A percentile compares a stretch with the other conserved stretches of the same genome.
Evolutionary conservation across 2,113 vertebrate species (phyloP).

Genomic region (Psammodynastes pulverulentus): DNA sequence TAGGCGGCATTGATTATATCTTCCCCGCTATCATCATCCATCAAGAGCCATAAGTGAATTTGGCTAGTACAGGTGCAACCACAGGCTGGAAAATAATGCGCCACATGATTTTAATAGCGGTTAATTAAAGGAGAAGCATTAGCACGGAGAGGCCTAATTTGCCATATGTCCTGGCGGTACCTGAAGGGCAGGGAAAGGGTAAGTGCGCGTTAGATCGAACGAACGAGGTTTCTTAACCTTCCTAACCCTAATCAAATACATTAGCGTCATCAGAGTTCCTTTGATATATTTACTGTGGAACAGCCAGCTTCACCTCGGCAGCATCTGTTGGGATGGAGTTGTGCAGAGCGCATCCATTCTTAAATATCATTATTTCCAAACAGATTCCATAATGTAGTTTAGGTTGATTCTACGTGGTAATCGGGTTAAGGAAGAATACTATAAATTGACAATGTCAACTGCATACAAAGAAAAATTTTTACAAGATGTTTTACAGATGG

Average conservation of each 20-base stretch:
- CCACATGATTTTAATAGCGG: conserved; percentile 28
- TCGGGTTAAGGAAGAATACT: neutral
- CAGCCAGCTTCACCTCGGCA: neutral
- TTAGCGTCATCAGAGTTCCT: conserved; percentile 46
- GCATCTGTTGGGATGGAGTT: conserved; percentile 58
- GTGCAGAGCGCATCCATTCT: conserved; percentile 16
- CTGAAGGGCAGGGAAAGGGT: conserved; percentile 57
- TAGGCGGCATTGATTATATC: neutral
- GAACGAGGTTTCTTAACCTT: conserved; percentile 23
- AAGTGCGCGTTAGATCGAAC: conserved; percentile 51
- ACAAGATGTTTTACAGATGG: no score
- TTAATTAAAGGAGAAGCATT: conserved; percentile 40
- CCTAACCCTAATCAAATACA: conserved; percentile 56
- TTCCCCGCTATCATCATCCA: neutral
- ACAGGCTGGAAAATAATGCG: conserved; percentile 9
- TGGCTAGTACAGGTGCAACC: neutral
- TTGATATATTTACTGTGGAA: conserved; percentile 41
- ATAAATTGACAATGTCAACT: no score
- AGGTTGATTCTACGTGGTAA: conserved; percentile 45
- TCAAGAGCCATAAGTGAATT: neutral
- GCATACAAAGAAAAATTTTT: no score
- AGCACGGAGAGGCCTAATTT: conserved; percentile 41
- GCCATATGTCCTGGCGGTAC: conserved; percentile 19
- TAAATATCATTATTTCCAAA: conserved; percentile 49
- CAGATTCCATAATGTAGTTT: conserved; percentile 38